A percentile compares a stretch with the other conserved stretches of the same genome.
These are phyloP conservation scores for Subacronicta megacephala DNA, from an alignment of 2,888 invertebrate species.

Conservation along the genomic window DNA sequence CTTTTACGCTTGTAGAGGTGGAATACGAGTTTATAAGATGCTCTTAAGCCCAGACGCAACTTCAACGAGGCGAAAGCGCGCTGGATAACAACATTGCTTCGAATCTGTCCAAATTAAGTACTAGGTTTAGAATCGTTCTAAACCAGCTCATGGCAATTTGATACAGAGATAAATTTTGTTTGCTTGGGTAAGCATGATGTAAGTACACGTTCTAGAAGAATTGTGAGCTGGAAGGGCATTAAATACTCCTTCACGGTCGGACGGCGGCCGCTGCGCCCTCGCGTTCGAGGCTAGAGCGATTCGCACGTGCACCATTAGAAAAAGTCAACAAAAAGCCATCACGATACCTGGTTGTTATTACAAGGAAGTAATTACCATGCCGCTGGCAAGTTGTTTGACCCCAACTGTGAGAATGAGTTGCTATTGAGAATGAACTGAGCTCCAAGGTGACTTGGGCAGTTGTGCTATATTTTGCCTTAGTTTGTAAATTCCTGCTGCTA, in stretches of 20 bases:
- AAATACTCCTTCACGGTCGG: slow-evolving; percentile 75
- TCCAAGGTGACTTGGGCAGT: slow-evolving; percentile 39
- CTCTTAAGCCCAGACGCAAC: slow-evolving; percentile 9
- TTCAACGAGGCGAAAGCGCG: slow-evolving; percentile 3
- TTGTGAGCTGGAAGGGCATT: slow-evolving; percentile 60
- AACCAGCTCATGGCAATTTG: not conserved
- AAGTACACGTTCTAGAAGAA: slow-evolving; percentile 23
- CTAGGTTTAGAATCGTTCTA: not conserved
- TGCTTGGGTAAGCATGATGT: slow-evolving; percentile 6
- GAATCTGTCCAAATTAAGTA: slow-evolving; percentile 1
- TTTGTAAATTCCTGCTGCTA: too few relatives aligned
- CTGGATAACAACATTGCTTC: not conserved
- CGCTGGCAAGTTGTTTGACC: slow-evolving; percentile 70
- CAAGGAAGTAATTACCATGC: slow-evolving; percentile 74
- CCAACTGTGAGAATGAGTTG: slow-evolving; percentile 59
- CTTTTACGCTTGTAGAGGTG: slow-evolving; percentile 7
- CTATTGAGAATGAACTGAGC: slow-evolving; percentile 39
- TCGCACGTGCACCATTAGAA: slow-evolving; percentile 69
- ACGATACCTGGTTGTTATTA: slow-evolving; percentile 59
- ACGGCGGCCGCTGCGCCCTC: slow-evolving; percentile 68
- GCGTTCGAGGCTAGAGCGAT: slow-evolving; percentile 63
- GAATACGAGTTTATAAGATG: slow-evolving; percentile 10
- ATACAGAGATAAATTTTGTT: not conserved
- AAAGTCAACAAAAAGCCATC: slow-evolving; percentile 64
- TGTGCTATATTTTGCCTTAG: slow-evolving; percentile 28